Evolutionary conservation across 2,888 invertebrate species (phyloP), one percentile per base, ranked within the genome.

Genomic region (Tinea semifulvella): DNA sequence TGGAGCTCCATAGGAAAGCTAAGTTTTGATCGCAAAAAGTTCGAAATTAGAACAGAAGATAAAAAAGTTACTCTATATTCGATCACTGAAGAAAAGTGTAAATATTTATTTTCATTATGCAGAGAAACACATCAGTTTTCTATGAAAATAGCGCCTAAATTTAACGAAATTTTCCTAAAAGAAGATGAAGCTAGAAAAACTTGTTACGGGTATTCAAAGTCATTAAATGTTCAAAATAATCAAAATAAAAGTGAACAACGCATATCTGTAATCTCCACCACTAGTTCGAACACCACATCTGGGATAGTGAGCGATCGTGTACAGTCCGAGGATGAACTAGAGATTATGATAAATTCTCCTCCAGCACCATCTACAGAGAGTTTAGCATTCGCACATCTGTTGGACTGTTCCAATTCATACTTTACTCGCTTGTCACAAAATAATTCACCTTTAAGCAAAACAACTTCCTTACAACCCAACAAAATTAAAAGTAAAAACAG

Each of bases 1-100:
- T 98, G 98, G 98, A 92, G 94, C 58, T 92, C 94, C 56, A 98
- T 98, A 51, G 94, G 93, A 51, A 96, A 96, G 76, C 81, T 98
- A 13, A 93, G 93, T 68, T 98, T 97, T 70, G 97, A 98, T 85
- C 88, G 96, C 61, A 97, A 97, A 76, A 98, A 97, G 74, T 97
- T 98, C 73, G 96, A 97, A 77, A 95, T 98, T 57, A 88, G 94
- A 49, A 92, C 94, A 7, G 91, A 92, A 46, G 94, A 94, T 60
- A 91, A 90, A 56, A 91, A 92, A 64, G 88, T 94, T 53, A 93
- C 92, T 1, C 85, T 97, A 51, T 98, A 93, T 73, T 93, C 97
- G 2, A 89, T 90, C 45, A 93, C 90, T 64, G 98, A 98, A 72
- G 94, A 94, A 63, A 96, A 96, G 73, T 95, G 96, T 65, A 92